phyloP scores from a whole-genome alignment of 1,140 invertebrate species.

The Elymnias hypermnestra region DNA sequence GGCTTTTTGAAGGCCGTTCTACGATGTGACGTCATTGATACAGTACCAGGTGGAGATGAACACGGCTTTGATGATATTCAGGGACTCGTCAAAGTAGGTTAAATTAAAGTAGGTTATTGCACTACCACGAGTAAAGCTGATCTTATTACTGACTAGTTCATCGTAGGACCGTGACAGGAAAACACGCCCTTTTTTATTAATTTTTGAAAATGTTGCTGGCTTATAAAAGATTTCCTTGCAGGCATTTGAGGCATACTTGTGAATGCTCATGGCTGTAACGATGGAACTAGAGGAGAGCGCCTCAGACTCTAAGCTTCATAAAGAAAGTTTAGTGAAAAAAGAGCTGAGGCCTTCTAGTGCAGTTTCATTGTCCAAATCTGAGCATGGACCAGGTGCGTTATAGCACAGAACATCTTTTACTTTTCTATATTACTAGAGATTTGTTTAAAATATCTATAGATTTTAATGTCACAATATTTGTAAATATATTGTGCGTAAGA shows the following conservation, averaged over 20 bases:
- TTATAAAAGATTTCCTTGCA: slow-evolving; percentile 39
- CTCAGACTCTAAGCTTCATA: slow-evolving; percentile 63
- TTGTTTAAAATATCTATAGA: too few species aligned
- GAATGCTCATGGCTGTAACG: slow-evolving; percentile 62
- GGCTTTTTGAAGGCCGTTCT: slow-evolving; percentile 42
- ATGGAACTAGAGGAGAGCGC: slow-evolving; percentile 65
- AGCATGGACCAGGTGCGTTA: slow-evolving; percentile 59
- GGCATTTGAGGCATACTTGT: slow-evolving; percentile 29
- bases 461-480: too few species aligned
- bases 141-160: slow-evolving; percentile 42
- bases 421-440: too few species aligned
- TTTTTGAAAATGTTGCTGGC: slow-evolving; percentile 34
- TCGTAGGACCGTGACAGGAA: slow-evolving; percentile 24
- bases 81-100: slow-evolving; percentile 68
- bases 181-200: slow-evolving; percentile 18
- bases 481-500: too few species aligned
- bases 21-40: slow-evolving; percentile 58
- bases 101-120: slow-evolving; percentile 76
- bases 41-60: slow-evolving; percentile 68
- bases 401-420: neutral
- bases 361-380: slow-evolving; percentile 63
- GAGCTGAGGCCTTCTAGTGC: slow-evolving; percentile 64
- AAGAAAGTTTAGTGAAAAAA: slow-evolving; percentile 60
- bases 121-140: slow-evolving; percentile 42
- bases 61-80: slow-evolving; percentile 55